Evolutionary conservation across 2,888 invertebrate genomes (phyloP), one percentile per base, ranked within the genome.

Genomic region (Bugula neritina): DNA sequence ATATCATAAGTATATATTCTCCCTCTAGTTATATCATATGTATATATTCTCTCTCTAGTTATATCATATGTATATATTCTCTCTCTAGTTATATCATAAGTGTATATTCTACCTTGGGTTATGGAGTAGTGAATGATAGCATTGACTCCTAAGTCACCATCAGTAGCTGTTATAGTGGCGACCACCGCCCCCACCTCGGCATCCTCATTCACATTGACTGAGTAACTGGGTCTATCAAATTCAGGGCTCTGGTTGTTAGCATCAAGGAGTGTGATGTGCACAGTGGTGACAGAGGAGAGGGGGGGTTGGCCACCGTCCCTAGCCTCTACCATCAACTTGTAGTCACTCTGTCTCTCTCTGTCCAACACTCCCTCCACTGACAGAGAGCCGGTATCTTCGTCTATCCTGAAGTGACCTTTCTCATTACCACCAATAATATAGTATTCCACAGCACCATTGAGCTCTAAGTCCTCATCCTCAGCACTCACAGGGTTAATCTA

Each of bases 401-500:
- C 88, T 72, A 96, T 89, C 35, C 87, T 85, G 84, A 95, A 94
- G 17, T 89, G 88, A 71, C 89, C 88, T 54, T 85, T 88, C 74
- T 88, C 87, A 84, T 94, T 93, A 13, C 94, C 94, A 79, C 91
- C 91, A 73, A 92, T 89, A 73, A 96, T 89, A 79, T 91, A 91
- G 83, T 91, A 95, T 54, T 88, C 87, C 54, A 93, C 82, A 23
- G 85, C 85, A 25, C 86, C 87, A 74, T 86, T 86, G 43, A 87
- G 84, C 35, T 87, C 86, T 71, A 87, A 88, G 84, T 94, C 94
- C 1, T 90, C 89, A 86, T 95, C 95, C 13, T 85, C 84, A 0
- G 94, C 94, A 73, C 86, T 86, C 35, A 86, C 79, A 25, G 87
- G 63, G 31, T 31, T 63, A 13, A 63, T 63, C 63, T 63, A 31